Evolutionary conservation across 2,113 vertebrate genomes (phyloP).

Genomic region (Poecile atricapillus): DNA sequence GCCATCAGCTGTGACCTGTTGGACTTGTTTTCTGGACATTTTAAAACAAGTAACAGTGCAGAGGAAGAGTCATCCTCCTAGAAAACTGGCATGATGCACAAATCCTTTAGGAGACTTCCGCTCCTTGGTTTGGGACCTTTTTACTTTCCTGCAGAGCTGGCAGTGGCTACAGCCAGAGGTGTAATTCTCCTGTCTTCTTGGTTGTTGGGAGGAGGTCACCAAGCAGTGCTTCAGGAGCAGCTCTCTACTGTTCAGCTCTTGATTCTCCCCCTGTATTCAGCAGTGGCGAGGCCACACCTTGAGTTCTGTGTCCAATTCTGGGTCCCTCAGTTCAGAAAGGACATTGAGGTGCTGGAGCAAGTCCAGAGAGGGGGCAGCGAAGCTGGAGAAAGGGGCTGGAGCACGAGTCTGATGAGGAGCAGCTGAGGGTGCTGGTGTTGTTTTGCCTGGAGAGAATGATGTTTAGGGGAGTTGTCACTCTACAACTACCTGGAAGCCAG

Average conservation of each 20-base stretch:
- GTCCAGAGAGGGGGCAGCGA: fast-evolving
- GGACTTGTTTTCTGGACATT: neutral
- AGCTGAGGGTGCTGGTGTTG: neutral
- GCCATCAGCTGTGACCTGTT: neutral
- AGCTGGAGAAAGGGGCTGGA: neutral
- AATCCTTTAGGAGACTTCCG: neutral
- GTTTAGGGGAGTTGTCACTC: neutral
- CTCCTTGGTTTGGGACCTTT: neutral
- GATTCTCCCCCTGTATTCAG: neutral
- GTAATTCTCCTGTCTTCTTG: neutral
- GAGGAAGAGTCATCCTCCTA: neutral
- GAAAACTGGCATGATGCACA: neutral
- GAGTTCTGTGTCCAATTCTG: neutral
- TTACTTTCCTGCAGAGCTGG: neutral
- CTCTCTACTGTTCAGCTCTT: neutral
- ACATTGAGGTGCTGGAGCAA: neutral
- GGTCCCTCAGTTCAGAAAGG: neutral
- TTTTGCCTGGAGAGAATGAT: neutral
- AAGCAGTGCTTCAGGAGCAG: neutral
- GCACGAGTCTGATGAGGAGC: neutral
- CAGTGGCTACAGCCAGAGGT: neutral
- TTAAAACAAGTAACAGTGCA: neutral
- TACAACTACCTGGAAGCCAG: neutral
- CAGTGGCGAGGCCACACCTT: neutral
- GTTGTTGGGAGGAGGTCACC: neutral